Conservation (phyloP, 1,140 invertebrate genomes). For the Trichonephila clavata region DNA sequence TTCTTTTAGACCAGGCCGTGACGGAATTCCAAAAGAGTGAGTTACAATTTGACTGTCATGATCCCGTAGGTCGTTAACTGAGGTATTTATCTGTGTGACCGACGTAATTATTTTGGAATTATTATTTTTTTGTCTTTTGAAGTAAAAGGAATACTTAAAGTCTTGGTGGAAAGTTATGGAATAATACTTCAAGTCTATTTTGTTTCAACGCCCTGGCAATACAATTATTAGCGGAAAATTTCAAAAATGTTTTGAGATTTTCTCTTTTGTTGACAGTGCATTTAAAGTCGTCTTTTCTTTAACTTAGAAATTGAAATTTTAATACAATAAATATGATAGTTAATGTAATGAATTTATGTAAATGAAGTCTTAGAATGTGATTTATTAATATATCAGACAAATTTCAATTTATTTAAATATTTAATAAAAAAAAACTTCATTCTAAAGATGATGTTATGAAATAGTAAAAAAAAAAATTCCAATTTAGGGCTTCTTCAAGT, state of each 20-base stretch:
- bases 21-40: conserved; percentile 48
- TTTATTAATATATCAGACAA: too few relatives aligned
- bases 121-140: conserved; percentile 21
- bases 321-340: too few relatives aligned
- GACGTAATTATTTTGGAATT: conserved; percentile 41
- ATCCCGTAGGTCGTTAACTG: conserved; percentile 56
- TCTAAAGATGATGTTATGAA: too few relatives aligned
- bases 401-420: too few relatives aligned
- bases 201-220: neutral
- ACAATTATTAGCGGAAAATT: neutral
- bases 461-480: too few relatives aligned
- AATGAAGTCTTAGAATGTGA: too few relatives aligned
- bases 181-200: neutral
- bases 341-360: too few relatives aligned
- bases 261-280: too few relatives aligned
- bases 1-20: conserved; percentile 28
- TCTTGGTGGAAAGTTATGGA: neutral
- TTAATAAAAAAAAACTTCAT: too few relatives aligned
- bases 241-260: neutral
- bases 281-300: too few relatives aligned
- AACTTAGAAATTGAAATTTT: too few relatives aligned
- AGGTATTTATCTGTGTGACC: conserved; percentile 54
- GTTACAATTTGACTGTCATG: conserved; percentile 30
- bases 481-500: too few relatives aligned
- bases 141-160: neutral